A percentile compares a stretch with the other conserved stretches of the same genome.
Conservation (phyloP, 2,113 vertebrate genomes). For the Scatophagus argus region DNA sequence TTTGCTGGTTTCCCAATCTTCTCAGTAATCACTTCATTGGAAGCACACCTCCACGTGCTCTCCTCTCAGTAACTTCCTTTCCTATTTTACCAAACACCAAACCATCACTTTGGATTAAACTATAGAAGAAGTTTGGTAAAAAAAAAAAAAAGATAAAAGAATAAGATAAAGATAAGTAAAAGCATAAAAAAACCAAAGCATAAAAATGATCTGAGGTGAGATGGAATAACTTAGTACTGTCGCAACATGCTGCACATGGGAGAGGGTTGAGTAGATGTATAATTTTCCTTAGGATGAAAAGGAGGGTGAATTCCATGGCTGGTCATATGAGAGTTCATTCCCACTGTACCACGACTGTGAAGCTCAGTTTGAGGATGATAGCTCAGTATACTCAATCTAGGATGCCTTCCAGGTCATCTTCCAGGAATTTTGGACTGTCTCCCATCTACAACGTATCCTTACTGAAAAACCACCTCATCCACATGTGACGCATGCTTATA, state of each 20-base stretch:
- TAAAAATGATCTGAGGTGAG: conserved; percentile 8
- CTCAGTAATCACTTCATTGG: conserved; percentile 54
- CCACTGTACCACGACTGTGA: conserved; percentile 29
- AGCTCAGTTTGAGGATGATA: conserved; percentile 46
- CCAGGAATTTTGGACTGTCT: conserved; percentile 50
- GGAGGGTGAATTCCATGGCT: conserved; percentile 62
- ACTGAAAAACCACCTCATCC: conserved; percentile 36
- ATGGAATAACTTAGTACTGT: conserved; percentile 32
- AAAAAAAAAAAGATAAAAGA: too few species aligned
- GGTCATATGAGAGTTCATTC: conserved; percentile 40
- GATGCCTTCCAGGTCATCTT: conserved; percentile 56
- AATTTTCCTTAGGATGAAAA: conserved; percentile 71
- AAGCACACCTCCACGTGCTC: conserved; percentile 42
- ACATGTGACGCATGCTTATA: conserved; percentile 47
- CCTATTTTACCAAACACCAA: conserved; percentile 9
- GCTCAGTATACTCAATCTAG: conserved; percentile 37
- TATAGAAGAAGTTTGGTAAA: too few species aligned
- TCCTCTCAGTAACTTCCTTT: conserved; percentile 17
- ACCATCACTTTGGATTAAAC: not conserved
- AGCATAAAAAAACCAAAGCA: conserved; percentile 10
- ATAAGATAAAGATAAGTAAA: not conserved
- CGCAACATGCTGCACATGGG: conserved; percentile 61
- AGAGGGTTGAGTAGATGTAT: conserved; percentile 50
- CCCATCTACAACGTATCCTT: conserved; percentile 25
- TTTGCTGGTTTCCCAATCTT: conserved; percentile 56